Evolutionary conservation across 2,888 invertebrate species (phyloP).

Genomic region (Fragum whitleyi): DNA sequence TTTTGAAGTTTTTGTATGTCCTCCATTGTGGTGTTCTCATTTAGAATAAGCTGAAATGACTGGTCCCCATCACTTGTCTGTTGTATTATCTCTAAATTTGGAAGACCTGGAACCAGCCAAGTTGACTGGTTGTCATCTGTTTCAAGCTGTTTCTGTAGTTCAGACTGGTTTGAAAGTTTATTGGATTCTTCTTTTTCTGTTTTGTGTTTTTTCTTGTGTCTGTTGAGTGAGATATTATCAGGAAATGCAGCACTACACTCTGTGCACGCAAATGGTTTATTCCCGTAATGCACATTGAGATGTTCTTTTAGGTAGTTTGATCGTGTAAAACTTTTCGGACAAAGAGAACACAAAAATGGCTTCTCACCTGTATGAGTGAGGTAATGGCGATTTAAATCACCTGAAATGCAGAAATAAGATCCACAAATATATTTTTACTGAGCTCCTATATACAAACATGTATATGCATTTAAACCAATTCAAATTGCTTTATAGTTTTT

Average conservation of each 20-base stretch:
- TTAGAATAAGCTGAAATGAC: constrained; percentile 45
- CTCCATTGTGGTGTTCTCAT: constrained; percentile 45
- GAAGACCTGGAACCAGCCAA: not conserved
- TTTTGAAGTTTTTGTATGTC: constrained; percentile 49
- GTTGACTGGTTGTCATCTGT: constrained; percentile 9
- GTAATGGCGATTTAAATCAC: constrained; percentile 83
- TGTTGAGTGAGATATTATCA: constrained; percentile 80
- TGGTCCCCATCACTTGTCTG: constrained; percentile 37
- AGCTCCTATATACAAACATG: no score
- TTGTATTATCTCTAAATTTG: constrained; percentile 30
- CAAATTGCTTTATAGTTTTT: no score
- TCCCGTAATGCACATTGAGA: constrained; percentile 84
- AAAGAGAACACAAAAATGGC: constrained; percentile 83
- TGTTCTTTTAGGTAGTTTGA: constrained; percentile 85
- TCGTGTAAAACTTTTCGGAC: constrained; percentile 84
- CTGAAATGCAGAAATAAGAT: constrained; percentile 62
- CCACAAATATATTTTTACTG: no score
- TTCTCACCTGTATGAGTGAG: constrained; percentile 84
- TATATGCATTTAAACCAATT: no score
- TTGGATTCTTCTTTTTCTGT: constrained; percentile 26
- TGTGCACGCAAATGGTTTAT: constrained; percentile 83
- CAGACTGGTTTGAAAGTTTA: constrained; percentile 30
- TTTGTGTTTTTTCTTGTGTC: constrained; percentile 79
- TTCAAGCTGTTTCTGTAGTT: constrained; percentile 36
- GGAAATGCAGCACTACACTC: constrained; percentile 81